Percentiles rank a stretch among this genome's conserved stretches.
Conservation (phyloP, 2,113 vertebrate genomes). For the Tamias sibiricus region DNA sequence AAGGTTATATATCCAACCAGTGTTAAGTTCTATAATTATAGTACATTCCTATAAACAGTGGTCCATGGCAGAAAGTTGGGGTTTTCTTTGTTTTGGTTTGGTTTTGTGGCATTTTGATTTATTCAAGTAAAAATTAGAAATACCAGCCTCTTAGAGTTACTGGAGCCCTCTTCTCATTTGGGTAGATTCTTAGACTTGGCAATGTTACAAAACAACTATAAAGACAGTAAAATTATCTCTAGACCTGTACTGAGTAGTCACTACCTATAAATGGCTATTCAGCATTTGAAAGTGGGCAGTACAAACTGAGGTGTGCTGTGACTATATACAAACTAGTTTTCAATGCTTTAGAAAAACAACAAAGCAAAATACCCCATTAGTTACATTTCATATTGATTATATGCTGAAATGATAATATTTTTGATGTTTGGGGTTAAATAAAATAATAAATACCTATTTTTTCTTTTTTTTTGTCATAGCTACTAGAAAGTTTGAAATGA, state of each 20-base stretch:
- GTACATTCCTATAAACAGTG: not conserved
- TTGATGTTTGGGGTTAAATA: not conserved
- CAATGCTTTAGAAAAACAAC: not conserved
- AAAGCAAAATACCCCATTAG: not conserved
- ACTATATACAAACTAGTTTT: not conserved
- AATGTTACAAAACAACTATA: not conserved
- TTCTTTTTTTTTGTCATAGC: not conserved
- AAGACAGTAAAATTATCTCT: not conserved
- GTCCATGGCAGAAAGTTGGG: not conserved
- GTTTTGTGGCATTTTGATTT: not conserved
- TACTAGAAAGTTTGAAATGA: not conserved
- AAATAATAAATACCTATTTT: not conserved
- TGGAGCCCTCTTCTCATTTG: not conserved
- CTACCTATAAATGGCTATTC: not conserved
- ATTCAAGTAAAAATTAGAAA: not conserved
- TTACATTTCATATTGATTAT: not conserved
- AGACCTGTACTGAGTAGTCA: not conserved
- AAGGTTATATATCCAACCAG: not conserved
- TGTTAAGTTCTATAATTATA: not conserved
- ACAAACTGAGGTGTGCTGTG: not conserved
- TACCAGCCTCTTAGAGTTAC: not conserved
- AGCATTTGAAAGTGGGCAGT: not conserved
- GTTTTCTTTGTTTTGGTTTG: not conserved
- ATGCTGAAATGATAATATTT: constrained; percentile 28
- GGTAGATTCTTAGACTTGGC: not conserved